These are phyloP conservation scores for Formica aserva DNA, from an alignment of 2,888 invertebrate genomes.

Conservation along the genomic window DNA sequence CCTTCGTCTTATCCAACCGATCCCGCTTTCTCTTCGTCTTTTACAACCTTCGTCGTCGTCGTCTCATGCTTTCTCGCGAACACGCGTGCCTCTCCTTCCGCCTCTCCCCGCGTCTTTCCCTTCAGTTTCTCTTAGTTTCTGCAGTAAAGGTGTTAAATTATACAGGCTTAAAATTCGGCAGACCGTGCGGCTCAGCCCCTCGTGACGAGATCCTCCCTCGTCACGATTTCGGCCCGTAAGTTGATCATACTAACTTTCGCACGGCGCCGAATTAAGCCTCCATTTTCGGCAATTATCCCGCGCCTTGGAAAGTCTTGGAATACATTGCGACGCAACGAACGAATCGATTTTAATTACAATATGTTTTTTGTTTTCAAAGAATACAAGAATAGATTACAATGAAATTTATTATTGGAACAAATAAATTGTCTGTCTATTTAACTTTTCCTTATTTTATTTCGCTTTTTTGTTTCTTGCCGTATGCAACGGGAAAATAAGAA, in stretches of 20 bases:
- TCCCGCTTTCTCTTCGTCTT: conserved; percentile 56
- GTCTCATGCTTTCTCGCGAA: conserved; percentile 56
- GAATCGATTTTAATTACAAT: conserved; percentile 15
- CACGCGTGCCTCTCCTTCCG: conserved; percentile 44
- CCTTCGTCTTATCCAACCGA: conserved; percentile 45
- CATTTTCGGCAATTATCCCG: conserved; percentile 49
- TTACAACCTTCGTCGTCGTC: conserved; percentile 51
- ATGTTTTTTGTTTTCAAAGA: conserved; percentile 6
- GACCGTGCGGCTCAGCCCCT: conserved; percentile 75
- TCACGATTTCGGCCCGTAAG: conserved; percentile 66
- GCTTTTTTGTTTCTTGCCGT: conserved; percentile 1
- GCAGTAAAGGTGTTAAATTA: conserved; percentile 85
- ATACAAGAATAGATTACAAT: background rate
- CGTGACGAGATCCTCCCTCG: conserved; percentile 58
- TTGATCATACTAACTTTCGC: conserved; percentile 72
- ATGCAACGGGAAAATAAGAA: background rate
- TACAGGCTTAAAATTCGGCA: conserved; percentile 85
- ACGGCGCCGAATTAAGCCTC: conserved; percentile 50
- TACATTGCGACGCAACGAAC: background rate
- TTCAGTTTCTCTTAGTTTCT: conserved; percentile 76
- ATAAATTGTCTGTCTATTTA: background rate
- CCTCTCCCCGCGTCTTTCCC: conserved; percentile 67
- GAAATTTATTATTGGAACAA: background rate
- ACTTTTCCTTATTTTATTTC: background rate
- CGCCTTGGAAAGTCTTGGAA: conserved; percentile 13